These are phyloP conservation scores for crab-eating macaque (Macaca fascicularis) DNA, from an alignment of 2,113 vertebrate species.

Conservation along the genomic window T2T-MFA8v1.1 NC_088380.1:104397001-104397500, in stretches of 20 bases:
- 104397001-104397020: not conserved
- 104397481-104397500: not conserved
- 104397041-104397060: not conserved
- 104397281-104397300: not conserved
- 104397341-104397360: not conserved
- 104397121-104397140: conserved; percentile 2
- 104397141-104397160: not conserved
- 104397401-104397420: not conserved
- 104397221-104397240: not conserved
- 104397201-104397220: not conserved
- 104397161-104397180: not conserved
- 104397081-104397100: not conserved
- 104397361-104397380: not conserved
- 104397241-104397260: not conserved
- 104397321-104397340: not conserved
- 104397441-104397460: not conserved
- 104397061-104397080: not conserved
- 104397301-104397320: not conserved
- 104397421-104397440: not conserved
- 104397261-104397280: not conserved
- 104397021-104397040: not conserved
- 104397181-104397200: not conserved
- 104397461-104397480: not conserved
- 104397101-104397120: not conserved
- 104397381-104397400: not conserved